Conservation (phyloP, 2,113 vertebrate species). For the Xiphorhynchus elegans region DNA sequence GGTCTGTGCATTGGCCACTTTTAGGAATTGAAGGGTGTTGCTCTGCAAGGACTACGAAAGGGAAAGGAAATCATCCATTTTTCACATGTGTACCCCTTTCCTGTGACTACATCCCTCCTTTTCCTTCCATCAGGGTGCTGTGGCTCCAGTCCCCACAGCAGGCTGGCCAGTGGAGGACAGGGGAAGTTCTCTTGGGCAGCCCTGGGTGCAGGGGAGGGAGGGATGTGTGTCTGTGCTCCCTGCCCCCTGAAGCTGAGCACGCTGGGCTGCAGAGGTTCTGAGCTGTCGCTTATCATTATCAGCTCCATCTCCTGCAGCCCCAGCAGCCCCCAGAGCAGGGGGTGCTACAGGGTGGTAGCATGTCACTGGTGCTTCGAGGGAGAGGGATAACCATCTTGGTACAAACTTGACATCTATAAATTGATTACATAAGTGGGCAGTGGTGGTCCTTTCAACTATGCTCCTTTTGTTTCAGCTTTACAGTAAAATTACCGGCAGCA, state of each 20-base stretch:
- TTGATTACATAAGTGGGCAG: slow-evolving; percentile 80
- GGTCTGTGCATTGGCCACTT: fast-evolving
- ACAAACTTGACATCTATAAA: slow-evolving; percentile 79
- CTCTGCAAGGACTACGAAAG: neutral
- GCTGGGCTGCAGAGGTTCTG: neutral
- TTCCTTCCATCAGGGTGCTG: neutral
- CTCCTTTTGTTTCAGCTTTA: slow-evolving; percentile 79
- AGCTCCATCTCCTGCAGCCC: slow-evolving; percentile 58
- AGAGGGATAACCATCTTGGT: slow-evolving; percentile 75
- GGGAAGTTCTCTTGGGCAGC: neutral
- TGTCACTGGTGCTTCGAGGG: slow-evolving; percentile 68
- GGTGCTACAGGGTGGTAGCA: slow-evolving; percentile 76
- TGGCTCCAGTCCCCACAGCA: neutral
- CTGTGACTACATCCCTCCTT: fast-evolving
- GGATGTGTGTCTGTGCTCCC: neutral
- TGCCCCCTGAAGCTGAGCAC: slow-evolving; percentile 29
- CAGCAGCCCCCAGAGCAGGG: neutral
- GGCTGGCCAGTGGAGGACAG: neutral
- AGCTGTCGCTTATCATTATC: slow-evolving; percentile 64
- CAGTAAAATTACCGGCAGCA: slow-evolving; percentile 85
- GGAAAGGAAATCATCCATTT: neutral
- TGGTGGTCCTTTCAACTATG: slow-evolving; percentile 83
- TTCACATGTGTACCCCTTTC: neutral
- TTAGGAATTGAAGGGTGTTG: neutral
- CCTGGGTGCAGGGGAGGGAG: neutral